Evolutionary conservation across 2,888 invertebrate genomes (phyloP).

Genomic region (Morinoia aosen): DNA sequence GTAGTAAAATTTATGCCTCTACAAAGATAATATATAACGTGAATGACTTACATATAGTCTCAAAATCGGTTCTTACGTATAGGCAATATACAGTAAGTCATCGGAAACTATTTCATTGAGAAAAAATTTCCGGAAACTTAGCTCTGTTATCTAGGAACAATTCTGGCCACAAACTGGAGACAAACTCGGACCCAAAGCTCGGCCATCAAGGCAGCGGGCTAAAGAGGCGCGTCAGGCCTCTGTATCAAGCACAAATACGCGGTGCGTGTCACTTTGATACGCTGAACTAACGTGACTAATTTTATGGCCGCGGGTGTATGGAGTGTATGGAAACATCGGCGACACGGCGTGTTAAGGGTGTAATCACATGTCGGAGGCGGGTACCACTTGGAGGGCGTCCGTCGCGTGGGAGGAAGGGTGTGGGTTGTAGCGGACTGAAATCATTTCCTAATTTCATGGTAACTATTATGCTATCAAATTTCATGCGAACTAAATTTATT

Average conservation of each 20-base stretch:
- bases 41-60: no score
- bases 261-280: slow-evolving; percentile 10
- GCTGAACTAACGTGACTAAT: slow-evolving; percentile 9
- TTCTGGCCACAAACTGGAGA: not conserved
- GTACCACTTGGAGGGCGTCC: not conserved
- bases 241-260: not conserved
- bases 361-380: not conserved
- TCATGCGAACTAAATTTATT: not conserved
- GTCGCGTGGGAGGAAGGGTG: not conserved
- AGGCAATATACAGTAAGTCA: no score
- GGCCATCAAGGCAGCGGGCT: not conserved
- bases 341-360: not conserved
- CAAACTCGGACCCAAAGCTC: not conserved
- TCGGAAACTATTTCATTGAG: no score
- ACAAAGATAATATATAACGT: no score
- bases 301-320: not conserved
- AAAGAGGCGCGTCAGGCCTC: not conserved
- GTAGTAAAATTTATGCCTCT: no score
- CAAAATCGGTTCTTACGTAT: no score
- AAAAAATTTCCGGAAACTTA: no score
- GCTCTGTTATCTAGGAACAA: no score
- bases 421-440: not conserved
- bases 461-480: not conserved
- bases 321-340: slow-evolving; percentile 4
- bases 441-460: not conserved